These are phyloP conservation scores for Orestias chungarensis DNA, from an alignment of 2,797 vertebrate genomes.

Conservation along the genomic window DNA sequence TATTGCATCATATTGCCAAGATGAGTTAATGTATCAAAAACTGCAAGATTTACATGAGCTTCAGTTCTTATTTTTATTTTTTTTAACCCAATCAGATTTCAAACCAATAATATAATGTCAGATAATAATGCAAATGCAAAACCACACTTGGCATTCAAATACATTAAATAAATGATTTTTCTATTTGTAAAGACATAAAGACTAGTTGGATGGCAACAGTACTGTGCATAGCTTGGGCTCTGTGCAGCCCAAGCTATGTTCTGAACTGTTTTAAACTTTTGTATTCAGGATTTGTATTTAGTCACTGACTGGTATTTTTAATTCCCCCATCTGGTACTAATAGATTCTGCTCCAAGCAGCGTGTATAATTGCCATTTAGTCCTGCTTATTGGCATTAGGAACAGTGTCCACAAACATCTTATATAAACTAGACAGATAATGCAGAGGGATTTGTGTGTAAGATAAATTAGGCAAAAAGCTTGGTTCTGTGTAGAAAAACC, in stretches of 20 bases:
- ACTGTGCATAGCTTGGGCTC: too few species aligned
- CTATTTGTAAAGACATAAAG: neutral
- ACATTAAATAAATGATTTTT: neutral
- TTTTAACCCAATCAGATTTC: neutral
- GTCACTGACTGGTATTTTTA: neutral
- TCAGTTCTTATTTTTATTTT: neutral
- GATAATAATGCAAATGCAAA: slow-evolving; percentile 1
- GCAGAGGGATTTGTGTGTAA: neutral
- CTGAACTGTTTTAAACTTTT: neutral
- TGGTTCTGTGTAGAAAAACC: neutral
- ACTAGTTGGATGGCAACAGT: neutral
- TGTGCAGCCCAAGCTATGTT: neutral
- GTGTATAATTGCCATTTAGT: slow-evolving; percentile 4
- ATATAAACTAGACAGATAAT: neutral
- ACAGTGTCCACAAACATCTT: neutral
- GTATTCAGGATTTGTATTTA: neutral
- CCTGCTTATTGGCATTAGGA: neutral
- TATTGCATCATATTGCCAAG: neutral
- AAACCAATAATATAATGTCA: neutral
- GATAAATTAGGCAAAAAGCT: neutral
- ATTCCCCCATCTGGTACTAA: neutral
- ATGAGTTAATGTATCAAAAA: neutral
- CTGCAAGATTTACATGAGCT: neutral
- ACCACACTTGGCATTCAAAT: neutral
- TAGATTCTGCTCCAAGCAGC: neutral